Evolutionary conservation across 2,888 invertebrate genomes (phyloP), one percentile per base, ranked within the genome.

Genomic region (Trachelus iudaicus): DNA sequence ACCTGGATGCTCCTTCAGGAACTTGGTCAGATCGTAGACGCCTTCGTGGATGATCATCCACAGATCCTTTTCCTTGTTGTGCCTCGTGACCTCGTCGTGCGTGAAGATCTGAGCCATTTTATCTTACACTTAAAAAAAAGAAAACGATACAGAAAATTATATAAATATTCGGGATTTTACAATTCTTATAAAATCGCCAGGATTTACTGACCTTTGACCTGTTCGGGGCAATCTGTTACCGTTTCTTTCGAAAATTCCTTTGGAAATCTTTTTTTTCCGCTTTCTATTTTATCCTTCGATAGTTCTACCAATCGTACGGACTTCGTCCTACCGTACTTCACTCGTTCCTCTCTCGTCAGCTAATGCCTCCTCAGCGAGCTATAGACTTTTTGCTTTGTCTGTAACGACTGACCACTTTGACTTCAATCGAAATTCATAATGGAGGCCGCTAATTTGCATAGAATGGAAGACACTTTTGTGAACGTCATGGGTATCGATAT

Each of bases 1-100:
- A 30, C 94, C 94, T 71, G 94, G 94, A 89, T 94, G 93, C 87
- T 94, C 93, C 79, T 92, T 92, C 33, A 93, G 82, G 86, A 94
- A 94, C 81, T 92, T 92, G 31, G 94, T 93, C 2, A 94, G 90
- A 86, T 94, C 92, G 87, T 94, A 94, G 6, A 94, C 93, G 69
- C 92, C 90, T 76, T 93, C 93, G 84, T 94, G 92, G 76, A 94
- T 93, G 13, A 93, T 91, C 74, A 94, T 87, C 93, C 93, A 94
- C 15, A 93, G 86, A 73, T 92, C 92, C 35, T 91, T 89, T 34
- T 89, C 90, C 31, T 88, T 88, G 73, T 92, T 92, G 89, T 94
- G 94, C 68, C 86, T 82, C 15, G 91, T 89, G 12, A 94, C 92
- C 82, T 94, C 93, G 69, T 91, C 89, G 40, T 89, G 76, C 68